These are phyloP conservation scores for Pristionchus pacificus DNA, from an alignment of 1,140 invertebrate genomes.

Conservation along the genomic window DNA sequence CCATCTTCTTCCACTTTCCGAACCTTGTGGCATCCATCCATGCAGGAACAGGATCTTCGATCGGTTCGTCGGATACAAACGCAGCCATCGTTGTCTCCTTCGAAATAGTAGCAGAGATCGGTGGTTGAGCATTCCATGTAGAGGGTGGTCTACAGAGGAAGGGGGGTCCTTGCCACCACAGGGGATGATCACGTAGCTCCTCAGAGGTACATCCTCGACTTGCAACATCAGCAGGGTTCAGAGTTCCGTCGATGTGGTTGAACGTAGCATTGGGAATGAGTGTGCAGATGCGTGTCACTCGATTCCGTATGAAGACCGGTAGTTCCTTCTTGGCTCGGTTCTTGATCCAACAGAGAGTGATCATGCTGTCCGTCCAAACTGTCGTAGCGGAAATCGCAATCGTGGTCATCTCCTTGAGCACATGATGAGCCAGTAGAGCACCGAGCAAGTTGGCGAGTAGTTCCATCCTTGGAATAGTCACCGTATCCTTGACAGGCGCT, in stretches of 20 bases:
- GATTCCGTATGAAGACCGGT: not conserved
- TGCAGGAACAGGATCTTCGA: not conserved
- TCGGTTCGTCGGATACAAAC: not conserved
- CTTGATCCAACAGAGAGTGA: not conserved
- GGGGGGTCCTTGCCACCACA: not conserved
- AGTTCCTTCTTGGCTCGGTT: not conserved
- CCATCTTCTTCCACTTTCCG: not conserved
- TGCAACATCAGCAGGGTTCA: slow-evolving; percentile 9
- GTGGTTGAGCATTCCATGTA: not conserved
- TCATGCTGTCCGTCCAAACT: not conserved
- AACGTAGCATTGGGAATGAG: not conserved
- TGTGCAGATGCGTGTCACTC: not conserved
- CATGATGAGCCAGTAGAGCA: not conserved
- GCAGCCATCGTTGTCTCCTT: not conserved
- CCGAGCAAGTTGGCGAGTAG: not conserved
- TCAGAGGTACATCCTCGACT: not conserved
- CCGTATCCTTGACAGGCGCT: not conserved
- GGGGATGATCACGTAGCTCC: not conserved
- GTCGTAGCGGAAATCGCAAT: not conserved
- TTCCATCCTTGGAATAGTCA: slow-evolving; percentile 1
- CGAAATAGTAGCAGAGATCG: not conserved
- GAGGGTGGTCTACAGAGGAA: not conserved
- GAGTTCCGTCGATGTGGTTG: not conserved
- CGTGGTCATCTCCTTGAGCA: not conserved
- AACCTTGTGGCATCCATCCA: not conserved